phyloP scores from a whole-genome alignment of 2,797 vertebrate species.

The Myoxocephalus aenaeus region DNA sequence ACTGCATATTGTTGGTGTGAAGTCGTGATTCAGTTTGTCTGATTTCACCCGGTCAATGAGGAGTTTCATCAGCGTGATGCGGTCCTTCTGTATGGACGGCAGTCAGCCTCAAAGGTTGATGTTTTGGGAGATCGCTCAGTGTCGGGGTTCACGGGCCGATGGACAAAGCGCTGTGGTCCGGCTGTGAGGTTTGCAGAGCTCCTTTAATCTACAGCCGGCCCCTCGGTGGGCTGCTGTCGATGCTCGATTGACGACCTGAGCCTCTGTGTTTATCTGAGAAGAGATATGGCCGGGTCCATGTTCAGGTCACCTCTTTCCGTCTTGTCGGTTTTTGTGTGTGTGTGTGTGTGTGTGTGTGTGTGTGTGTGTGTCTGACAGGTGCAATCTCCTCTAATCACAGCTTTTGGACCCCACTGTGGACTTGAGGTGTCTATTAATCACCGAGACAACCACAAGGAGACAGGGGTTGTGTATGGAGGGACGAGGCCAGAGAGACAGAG shows the following conservation, averaged over 20 bases:
- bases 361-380: slow-evolving; percentile 26
- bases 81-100: not conserved
- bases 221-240: slow-evolving; percentile 43
- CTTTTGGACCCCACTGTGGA: slow-evolving; percentile 49
- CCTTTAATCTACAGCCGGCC: slow-evolving; percentile 46
- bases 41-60: not conserved
- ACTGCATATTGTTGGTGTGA: not conserved
- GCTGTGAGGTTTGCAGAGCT: slow-evolving; percentile 8
- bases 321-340: not conserved
- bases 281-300: slow-evolving; percentile 35
- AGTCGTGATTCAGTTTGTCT: not conserved
- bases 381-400: slow-evolving; percentile 62
- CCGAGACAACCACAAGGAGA: slow-evolving; percentile 47
- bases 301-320: slow-evolving; percentile 55
- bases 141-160: not conserved
- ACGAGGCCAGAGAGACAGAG: slow-evolving; percentile 18
- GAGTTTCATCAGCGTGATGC: not conserved
- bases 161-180: not conserved
- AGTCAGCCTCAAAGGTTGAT: not conserved
- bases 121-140: not conserved
- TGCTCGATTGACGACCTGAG: slow-evolving; percentile 45
- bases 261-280: slow-evolving; percentile 50
- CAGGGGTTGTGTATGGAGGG: slow-evolving; percentile 13
- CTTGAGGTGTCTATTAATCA: slow-evolving; percentile 66
- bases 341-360: not conserved